These are phyloP conservation scores for Adoxophyes honmai DNA, from an alignment of 1,140 invertebrate species.

Conservation along the genomic window DNA sequence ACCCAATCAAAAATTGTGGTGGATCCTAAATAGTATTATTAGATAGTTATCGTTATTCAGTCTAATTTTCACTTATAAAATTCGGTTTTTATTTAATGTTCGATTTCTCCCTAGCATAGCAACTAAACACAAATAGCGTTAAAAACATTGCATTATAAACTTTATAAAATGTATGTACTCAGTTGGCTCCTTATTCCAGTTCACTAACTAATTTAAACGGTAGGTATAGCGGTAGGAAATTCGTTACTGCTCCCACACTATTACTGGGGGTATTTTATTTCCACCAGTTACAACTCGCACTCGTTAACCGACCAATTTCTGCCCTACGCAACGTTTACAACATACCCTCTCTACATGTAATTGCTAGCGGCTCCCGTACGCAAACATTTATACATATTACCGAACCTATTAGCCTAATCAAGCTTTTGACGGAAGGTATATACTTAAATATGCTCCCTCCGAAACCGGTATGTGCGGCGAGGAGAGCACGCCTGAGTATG, in stretches of 20 bases:
- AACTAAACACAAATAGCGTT: too few species aligned
- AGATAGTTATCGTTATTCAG: too few species aligned
- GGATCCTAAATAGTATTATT: too few species aligned
- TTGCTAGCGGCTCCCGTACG: background rate
- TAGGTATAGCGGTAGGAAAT: background rate
- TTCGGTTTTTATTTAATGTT: too few species aligned
- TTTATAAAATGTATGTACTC: too few species aligned
- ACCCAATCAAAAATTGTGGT: too few species aligned
- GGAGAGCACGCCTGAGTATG: too few species aligned
- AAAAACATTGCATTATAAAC: too few species aligned
- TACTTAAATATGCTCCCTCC: too few species aligned
- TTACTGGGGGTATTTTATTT: constrained; percentile 7
- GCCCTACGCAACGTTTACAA: background rate
- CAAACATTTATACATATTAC: constrained; percentile 3
- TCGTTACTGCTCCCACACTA: background rate
- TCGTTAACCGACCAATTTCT: constrained; percentile 6
- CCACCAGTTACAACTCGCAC: background rate
- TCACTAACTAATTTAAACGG: background rate
- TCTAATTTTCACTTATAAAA: too few species aligned
- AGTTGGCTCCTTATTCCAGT: background rate
- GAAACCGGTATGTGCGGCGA: too few species aligned
- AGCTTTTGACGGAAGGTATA: background rate
- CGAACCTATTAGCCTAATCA: background rate
- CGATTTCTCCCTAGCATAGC: too few species aligned
- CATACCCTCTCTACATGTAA: background rate